phyloP scores from a whole-genome alignment of 2,113 vertebrate species.

The Trematocara variabile region DNA sequence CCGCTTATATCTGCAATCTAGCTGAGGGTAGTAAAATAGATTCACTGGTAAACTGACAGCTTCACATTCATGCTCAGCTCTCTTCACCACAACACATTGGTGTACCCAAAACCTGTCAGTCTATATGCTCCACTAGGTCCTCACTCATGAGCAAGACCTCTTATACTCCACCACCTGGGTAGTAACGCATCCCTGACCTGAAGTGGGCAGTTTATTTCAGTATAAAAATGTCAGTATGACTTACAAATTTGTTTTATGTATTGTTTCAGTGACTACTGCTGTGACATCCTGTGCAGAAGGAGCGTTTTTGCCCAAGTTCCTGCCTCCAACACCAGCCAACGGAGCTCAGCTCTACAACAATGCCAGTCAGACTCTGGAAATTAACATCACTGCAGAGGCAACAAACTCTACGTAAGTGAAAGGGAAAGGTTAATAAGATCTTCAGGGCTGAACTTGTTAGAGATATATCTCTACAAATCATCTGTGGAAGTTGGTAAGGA shows the following conservation, averaged over 20 bases:
- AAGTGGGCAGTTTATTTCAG: not conserved
- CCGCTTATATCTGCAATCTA: rapidly evolving
- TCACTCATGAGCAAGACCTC: not conserved
- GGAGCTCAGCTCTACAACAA: not conserved
- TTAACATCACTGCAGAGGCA: not conserved
- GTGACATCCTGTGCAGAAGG: conserved; percentile 21
- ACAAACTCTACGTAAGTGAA: not conserved
- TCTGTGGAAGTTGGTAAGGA: not conserved
- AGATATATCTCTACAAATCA: not conserved
- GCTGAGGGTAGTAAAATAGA: not conserved
- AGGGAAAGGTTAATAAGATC: not conserved
- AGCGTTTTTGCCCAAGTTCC: conserved; percentile 22
- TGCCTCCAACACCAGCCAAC: conserved; percentile 27
- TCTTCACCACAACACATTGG: not conserved
- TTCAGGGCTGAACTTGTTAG: not conserved
- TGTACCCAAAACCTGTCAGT: not conserved
- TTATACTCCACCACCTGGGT: not conserved
- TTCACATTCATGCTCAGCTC: not conserved
- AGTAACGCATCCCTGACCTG: not conserved
- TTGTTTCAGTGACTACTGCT: conserved; percentile 18
- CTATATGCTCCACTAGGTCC: not conserved
- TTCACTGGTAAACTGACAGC: not conserved
- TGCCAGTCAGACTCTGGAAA: not conserved
- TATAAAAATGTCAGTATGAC: not conserved
- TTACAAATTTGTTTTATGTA: not conserved